Percentiles rank a stretch among this genome's conserved stretches.
Evolutionary conservation across 1,140 invertebrate genomes (phyloP).

Genomic region (Aphis craccivora): DNA sequence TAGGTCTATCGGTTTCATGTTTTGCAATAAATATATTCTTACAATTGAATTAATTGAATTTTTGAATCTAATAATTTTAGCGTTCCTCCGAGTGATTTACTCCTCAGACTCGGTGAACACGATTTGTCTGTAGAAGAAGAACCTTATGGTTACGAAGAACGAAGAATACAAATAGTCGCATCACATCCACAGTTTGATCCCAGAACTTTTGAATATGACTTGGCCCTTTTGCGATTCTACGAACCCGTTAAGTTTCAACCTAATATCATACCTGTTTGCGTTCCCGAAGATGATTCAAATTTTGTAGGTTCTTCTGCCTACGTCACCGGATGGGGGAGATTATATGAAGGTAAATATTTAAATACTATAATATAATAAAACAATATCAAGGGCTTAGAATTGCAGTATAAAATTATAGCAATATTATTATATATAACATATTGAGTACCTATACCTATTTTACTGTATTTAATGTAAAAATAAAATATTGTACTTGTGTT

Average conservation of each 20-base stretch:
- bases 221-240: conserved; percentile 87
- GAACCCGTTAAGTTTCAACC: conserved; percentile 89
- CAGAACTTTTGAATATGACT: conserved; percentile 90
- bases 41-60: neutral
- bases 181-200: conserved; percentile 92
- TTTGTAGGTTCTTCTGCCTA: conserved; percentile 85
- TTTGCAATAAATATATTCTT: neutral
- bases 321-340: conserved; percentile 90
- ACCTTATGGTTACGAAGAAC: conserved; percentile 85
- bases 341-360: conserved; percentile 76
- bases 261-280: conserved; percentile 88
- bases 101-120: conserved; percentile 87
- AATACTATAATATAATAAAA: neutral
- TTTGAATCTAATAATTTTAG: conserved; percentile 65
- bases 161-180: conserved; percentile 87
- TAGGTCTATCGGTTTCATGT: neutral
- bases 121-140: conserved; percentile 86
- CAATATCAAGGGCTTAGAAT: neutral
- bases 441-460: neutral
- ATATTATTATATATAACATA: neutral
- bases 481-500: neutral
- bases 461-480: neutral
- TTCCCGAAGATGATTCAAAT: conserved; percentile 84
- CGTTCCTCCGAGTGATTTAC: conserved; percentile 86
- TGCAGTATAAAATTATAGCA: neutral